A percentile compares a stretch with the other conserved stretches of the same genome.
Evolutionary conservation across 2,888 invertebrate species (phyloP).

Genomic region (Rhodophaea formosa): DNA sequence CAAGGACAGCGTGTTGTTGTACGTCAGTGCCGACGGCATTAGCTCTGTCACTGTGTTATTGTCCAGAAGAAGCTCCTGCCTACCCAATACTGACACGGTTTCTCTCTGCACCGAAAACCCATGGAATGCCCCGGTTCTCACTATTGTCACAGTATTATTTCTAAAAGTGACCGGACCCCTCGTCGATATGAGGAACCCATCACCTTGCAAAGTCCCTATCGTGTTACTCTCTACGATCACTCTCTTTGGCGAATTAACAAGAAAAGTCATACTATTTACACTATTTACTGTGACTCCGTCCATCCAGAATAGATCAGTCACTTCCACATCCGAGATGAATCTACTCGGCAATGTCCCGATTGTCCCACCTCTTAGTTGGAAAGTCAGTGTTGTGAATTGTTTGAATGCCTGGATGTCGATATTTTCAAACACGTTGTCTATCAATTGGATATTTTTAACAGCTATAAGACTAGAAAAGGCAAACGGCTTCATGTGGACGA

Average conservation of each 20-base stretch:
- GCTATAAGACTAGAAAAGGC: slow-evolving; percentile 87
- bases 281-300: slow-evolving; percentile 83
- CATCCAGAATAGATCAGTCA: slow-evolving; percentile 84
- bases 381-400: slow-evolving; percentile 85
- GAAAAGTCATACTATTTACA: slow-evolving; percentile 86
- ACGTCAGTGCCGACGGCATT: slow-evolving; percentile 79
- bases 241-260: slow-evolving; percentile 82
- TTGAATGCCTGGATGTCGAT: slow-evolving; percentile 89
- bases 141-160: slow-evolving; percentile 82
- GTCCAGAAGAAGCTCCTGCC: slow-evolving; percentile 81
- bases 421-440: slow-evolving; percentile 80
- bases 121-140: slow-evolving; percentile 83
- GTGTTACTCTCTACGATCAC: slow-evolving; percentile 82
- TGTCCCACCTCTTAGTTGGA: slow-evolving; percentile 83
- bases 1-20: slow-evolving; percentile 80
- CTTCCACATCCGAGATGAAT: slow-evolving; percentile 87
- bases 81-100: slow-evolving; percentile 60
- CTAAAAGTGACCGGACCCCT: slow-evolving; percentile 84
- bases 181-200: slow-evolving; percentile 83
- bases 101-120: slow-evolving; percentile 79
- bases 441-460: slow-evolving; percentile 83
- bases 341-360: slow-evolving; percentile 85
- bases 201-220: slow-evolving; percentile 82
- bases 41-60: slow-evolving; percentile 83
- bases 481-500: slow-evolving; percentile 84